phyloP scores from a whole-genome alignment of 2,888 invertebrate species.

The Drosophila maculinotata region DNA sequence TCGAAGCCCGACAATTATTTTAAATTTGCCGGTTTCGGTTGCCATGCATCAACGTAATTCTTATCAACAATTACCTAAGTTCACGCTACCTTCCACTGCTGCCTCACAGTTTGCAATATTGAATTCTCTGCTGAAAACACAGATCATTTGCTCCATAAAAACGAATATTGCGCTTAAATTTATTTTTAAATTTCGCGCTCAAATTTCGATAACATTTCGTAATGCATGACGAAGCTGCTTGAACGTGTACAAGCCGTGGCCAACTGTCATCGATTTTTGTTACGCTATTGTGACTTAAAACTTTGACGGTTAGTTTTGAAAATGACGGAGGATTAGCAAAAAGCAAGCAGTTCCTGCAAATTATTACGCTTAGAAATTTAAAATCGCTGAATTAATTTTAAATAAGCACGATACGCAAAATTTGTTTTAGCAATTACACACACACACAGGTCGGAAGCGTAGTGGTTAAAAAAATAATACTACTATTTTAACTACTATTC shows the following conservation, averaged over 20 bases:
- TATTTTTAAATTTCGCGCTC: conserved; percentile 1
- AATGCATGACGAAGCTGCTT: background rate
- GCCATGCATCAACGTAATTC: conserved; percentile 28
- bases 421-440: too few species aligned
- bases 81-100: background rate
- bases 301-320: background rate
- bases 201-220: conserved; percentile 7
- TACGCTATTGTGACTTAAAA: conserved; percentile 9
- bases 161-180: background rate
- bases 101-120: background rate
- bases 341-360: too few species aligned
- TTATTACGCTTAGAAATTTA: too few species aligned
- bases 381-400: too few species aligned
- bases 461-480: too few species aligned
- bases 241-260: conserved; percentile 7
- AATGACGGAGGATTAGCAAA: background rate
- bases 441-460: too few species aligned
- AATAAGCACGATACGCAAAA: too few species aligned
- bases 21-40: conserved; percentile 47
- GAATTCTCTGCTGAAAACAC: background rate
- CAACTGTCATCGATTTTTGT: conserved; percentile 29
- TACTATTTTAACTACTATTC: too few species aligned
- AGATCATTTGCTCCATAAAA: background rate
- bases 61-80: conserved; percentile 28
- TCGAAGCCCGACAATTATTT: conserved; percentile 39